Evolutionary conservation across 2,113 vertebrate species (phyloP), one percentile per base, ranked within the genome.

Genomic region (Calypte anna): DNA sequence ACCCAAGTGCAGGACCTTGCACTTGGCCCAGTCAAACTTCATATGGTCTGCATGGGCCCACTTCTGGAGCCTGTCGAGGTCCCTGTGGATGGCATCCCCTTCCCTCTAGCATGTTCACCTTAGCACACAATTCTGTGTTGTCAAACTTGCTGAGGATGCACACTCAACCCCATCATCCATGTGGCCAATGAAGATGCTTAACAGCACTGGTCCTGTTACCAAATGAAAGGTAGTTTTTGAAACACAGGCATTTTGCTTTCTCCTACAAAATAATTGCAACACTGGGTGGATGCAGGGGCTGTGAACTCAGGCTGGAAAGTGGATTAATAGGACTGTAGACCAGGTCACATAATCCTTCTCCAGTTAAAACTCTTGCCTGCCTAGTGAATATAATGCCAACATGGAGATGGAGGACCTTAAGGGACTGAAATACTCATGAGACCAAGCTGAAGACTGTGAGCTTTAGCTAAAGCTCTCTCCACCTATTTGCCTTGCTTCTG

Each of bases 401-500:
- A 0, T 30, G 63, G 64, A 88, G 53, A 27, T 53, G 16, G 18
- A 68, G 51, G 38, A 76, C 54, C 28, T 20, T 40, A 23, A 28
- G 24, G 33, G 24, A 59, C 44, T 3, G 10, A 81, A 85, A 58
- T 10, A 23, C 38, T 25, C 48, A 12, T 0, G 14, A 66, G 33
- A 18, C 22, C 22, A 43, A 58, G 22, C n/a, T 54, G 51, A 77
- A 70, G 57, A 50, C n/a, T 40, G 40, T 40, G 40, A 40, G 40
- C 40, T 40, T 40, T 40, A 40, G 40, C 40, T 40, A 40, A 57
- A 68, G 28, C 51, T 28, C 40, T 31, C 25, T 63, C 62, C 36
- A 25, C 17, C 27, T 30, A 44, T 17, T 46, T 0, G 1, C 19
- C 51, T 10, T 5, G 30, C 59, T 74, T 36, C 25, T 3, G 0